Conservation (phyloP, 2,888 invertebrate species). For the Hypena proboscidalis region DNA sequence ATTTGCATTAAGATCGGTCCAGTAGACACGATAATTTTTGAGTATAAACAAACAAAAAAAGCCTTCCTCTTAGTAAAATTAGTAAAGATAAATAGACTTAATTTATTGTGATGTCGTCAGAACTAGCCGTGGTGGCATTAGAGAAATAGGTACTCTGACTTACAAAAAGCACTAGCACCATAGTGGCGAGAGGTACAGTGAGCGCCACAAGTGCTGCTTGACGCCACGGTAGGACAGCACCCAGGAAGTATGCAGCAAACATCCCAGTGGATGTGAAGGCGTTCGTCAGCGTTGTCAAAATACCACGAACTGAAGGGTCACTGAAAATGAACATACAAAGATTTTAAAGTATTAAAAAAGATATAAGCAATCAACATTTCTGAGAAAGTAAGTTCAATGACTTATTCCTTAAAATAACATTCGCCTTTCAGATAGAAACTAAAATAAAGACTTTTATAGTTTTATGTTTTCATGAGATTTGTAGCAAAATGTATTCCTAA, state of each 20-base stretch:
- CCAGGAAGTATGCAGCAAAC: slow-evolving; percentile 80
- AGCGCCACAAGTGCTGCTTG: slow-evolving; percentile 81
- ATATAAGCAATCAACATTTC: too few species aligned
- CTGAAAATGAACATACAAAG: slow-evolving; percentile 54
- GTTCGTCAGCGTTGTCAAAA: slow-evolving; percentile 80
- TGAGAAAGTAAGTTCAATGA: too few species aligned
- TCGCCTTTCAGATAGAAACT: too few species aligned
- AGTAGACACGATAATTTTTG: too few species aligned
- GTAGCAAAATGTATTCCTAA: too few species aligned
- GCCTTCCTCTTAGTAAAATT: too few species aligned
- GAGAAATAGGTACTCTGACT: slow-evolving; percentile 41
- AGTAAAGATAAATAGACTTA: not conserved
- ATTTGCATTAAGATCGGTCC: too few species aligned
- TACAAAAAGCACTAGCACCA: slow-evolving; percentile 82
- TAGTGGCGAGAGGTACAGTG: slow-evolving; percentile 76
- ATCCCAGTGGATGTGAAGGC: slow-evolving; percentile 80
- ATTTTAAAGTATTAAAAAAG: too few species aligned
- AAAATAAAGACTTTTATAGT: too few species aligned
- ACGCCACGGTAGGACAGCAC: slow-evolving; percentile 82
- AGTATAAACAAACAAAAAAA: too few species aligned
- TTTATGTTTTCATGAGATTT: too few species aligned
- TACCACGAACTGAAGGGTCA: slow-evolving; percentile 82
- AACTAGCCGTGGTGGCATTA: not conserved
- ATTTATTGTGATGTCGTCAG: not conserved
- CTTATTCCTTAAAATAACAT: too few species aligned